phyloP scores from a whole-genome alignment of 1,140 invertebrate genomes.

The Caenorhabditis latens region DNA sequence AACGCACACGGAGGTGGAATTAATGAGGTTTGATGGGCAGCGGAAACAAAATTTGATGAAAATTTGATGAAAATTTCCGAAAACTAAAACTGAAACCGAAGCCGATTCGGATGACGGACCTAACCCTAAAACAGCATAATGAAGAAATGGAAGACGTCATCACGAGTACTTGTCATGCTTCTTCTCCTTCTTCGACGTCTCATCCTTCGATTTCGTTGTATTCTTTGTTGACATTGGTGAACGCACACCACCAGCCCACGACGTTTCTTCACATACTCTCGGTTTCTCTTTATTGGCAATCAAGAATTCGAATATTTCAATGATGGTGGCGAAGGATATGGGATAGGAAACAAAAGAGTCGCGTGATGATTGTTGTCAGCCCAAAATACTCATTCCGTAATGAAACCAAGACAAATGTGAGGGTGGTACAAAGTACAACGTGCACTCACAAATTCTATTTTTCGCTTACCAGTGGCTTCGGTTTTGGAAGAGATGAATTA shows the following conservation, averaged over 20 bases:
- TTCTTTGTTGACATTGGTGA: constrained; percentile 50
- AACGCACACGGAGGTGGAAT: constrained; percentile 27
- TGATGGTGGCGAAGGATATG: background rate
- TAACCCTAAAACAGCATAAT: constrained; percentile 50
- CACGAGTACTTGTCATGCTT: constrained; percentile 50
- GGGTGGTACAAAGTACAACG: constrained; percentile 28
- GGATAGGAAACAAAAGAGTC: background rate
- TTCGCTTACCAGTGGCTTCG: too few relatives aligned
- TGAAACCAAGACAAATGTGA: constrained; percentile 42
- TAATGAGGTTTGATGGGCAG: constrained; percentile 31
- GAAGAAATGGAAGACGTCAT: constrained; percentile 47
- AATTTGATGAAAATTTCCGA: background rate
- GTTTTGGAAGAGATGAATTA: too few relatives aligned
- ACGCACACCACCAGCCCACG: constrained; percentile 32
- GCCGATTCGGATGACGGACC: constrained; percentile 1
- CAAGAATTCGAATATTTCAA: constrained; percentile 54
- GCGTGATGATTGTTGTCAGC: background rate
- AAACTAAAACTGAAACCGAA: constrained; percentile 4
- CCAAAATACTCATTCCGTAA: constrained; percentile 29
- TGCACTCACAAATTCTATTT: too few relatives aligned
- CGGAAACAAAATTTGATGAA: background rate
- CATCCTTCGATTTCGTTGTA: background rate
- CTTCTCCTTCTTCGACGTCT: background rate
- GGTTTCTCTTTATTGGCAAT: constrained; percentile 50
- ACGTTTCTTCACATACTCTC: constrained; percentile 46